phyloP scores from a whole-genome alignment of 1,140 invertebrate genomes.

The Pachyrhynchus sulphureomaculatus region DNA sequence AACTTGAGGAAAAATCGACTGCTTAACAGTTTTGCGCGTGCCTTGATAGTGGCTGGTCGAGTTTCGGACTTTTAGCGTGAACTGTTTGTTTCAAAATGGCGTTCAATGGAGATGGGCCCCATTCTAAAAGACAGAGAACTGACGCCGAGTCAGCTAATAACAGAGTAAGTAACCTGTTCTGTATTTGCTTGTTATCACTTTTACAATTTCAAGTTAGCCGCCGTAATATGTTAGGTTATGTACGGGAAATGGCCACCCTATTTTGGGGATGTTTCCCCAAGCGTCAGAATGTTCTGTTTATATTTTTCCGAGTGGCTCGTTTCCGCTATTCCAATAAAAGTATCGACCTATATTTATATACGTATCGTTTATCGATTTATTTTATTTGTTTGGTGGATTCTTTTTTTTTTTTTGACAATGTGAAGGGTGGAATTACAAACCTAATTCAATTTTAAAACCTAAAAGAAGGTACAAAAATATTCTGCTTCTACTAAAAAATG shows the following conservation, averaged over 20 bases:
- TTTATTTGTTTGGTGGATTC: no score
- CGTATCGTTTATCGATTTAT: no score
- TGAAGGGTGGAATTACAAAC: no score
- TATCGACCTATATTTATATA: no score
- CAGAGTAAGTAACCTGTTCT: constrained; percentile 49
- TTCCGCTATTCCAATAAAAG: no score
- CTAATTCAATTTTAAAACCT: no score
- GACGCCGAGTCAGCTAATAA: constrained; percentile 53
- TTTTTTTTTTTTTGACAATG: no score
- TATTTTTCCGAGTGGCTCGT: not conserved
- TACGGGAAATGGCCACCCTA: not conserved
- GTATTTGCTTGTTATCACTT: not conserved
- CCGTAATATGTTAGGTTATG: constrained; percentile 21
- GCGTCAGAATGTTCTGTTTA: not conserved
- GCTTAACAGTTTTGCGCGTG: constrained; percentile 41
- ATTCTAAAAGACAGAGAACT: constrained; percentile 54
- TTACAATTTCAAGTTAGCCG: not conserved
- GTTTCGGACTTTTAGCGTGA: constrained; percentile 34
- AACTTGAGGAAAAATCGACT: constrained; percentile 20
- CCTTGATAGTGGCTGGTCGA: constrained; percentile 39
- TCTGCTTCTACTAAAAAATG: no score
- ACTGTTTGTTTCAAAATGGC: constrained; percentile 53
- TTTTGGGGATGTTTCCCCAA: constrained; percentile 4
- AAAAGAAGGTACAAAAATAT: no score
- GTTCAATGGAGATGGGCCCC: constrained; percentile 57